Base-by-base conservation (phyloP, 2,113 vertebrate genomes). In the Campylorhamphus procurvoides region DNA sequence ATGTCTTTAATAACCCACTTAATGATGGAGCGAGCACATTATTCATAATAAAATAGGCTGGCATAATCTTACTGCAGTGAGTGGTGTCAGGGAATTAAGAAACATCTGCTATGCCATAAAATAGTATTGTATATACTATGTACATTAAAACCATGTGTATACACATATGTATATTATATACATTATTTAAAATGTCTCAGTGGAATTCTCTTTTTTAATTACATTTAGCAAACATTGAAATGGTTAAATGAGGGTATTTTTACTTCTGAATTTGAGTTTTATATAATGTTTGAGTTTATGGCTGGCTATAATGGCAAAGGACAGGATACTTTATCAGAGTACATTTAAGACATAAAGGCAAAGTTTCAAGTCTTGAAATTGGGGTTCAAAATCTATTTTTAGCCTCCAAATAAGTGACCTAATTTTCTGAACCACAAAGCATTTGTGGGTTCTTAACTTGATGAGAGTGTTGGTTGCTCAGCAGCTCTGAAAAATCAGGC, bases 1-100 rank as follows among this genome's bases (percentile, higher is more conserved):
- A 97, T 98, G 98, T 98, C 98, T 98, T 99, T 98, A 99, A 99
- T 99, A 98, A 98, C 97, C 96, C 97, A 97, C 98, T 98, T 98
- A 98, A 98, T 98, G 98, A 98, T 13, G 94, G 94, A 98, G 95
- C 90, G 95, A 98, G 98, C 96, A 97, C 98, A 97, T 98, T 98
- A 98, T 98, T 98, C 98, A 96, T 98, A 97, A 98, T 98, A 98
- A 98, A 98, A 98, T 96, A 98, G 96, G 96, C 96, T 97, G 96
- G 95, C 92, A 98, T 98, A 98, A 97, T 97, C 98, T 98, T 98
- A 97, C 97, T 97, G 97, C 97, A 95, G 98, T 97, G 97, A 92
- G 87, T 96, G 97, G 98, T 80, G 96, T 97, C 97, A 97, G 98
- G 97, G 98, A 99, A 98, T 99, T 98, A 98, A 98, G 93, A 98